phyloP scores from a whole-genome alignment of 2,888 invertebrate genomes.

The Microctonus aethiopoides region DNA sequence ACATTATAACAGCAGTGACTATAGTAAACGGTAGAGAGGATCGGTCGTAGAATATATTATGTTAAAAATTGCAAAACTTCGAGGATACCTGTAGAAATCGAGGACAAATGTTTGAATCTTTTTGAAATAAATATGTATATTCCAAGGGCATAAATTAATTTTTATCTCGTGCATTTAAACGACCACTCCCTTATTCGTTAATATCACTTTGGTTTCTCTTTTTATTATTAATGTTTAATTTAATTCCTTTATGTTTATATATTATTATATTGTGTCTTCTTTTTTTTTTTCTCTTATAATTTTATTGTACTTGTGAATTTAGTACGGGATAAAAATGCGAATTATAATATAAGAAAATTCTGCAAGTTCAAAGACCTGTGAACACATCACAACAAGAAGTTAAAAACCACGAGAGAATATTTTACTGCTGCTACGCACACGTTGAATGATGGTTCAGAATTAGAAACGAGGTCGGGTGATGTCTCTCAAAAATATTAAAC shows the following conservation, averaged over 20 bases:
- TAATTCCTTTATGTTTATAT: background rate
- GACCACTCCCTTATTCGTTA: background rate
- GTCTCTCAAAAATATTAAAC: background rate
- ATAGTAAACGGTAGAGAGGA: background rate
- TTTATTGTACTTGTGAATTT: background rate
- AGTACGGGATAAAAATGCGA: background rate
- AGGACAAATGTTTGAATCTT: constrained; percentile 2
- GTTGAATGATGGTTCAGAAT: constrained; percentile 30
- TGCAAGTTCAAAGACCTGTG: constrained; percentile 7
- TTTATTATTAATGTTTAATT: background rate
- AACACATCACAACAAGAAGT: background rate
- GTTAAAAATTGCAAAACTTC: constrained; percentile 13
- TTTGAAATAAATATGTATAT: background rate
- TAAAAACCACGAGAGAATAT: background rate
- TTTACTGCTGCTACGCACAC: background rate
- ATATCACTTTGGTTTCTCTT: background rate
- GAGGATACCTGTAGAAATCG: background rate
- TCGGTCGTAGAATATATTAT: background rate
- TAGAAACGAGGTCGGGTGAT: constrained; percentile 22
- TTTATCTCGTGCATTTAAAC: background rate
- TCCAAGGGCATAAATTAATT: background rate
- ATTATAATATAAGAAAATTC: background rate
- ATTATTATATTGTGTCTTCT: background rate
- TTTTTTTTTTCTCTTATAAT: too few species aligned
- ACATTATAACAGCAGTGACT: background rate